Conservation (phyloP, 2,113 vertebrate species). For the Labeo rohita region DNA sequence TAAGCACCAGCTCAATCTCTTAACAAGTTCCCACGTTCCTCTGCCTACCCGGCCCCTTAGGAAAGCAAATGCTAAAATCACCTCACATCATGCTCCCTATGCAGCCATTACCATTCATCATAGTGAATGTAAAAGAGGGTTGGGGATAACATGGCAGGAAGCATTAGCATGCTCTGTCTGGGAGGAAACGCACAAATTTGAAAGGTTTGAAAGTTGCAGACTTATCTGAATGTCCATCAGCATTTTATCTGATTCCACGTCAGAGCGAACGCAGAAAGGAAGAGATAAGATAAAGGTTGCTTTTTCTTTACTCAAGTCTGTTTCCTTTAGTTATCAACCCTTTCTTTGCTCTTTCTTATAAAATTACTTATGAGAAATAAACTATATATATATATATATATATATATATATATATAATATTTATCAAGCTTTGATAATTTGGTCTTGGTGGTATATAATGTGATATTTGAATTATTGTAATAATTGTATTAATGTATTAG, state of each 20-base stretch:
- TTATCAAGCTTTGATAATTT: no score
- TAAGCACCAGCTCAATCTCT: conserved; percentile 42
- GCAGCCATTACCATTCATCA: conserved; percentile 27
- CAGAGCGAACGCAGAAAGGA: not conserved
- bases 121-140: conserved; percentile 13
- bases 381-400: no score
- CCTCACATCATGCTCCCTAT: conserved; percentile 8
- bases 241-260: not conserved
- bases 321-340: not conserved
- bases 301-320: not conserved
- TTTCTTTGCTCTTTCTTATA: not conserved
- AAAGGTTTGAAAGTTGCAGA: conserved; percentile 8
- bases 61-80: conserved; percentile 28
- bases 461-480: no score
- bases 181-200: not conserved
- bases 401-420: no score
- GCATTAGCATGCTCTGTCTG: conserved; percentile 1
- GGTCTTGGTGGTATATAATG: no score
- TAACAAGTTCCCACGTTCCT: conserved; percentile 43
- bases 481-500: no score
- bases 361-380: not conserved
- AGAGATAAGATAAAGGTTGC: conserved; percentile 3
- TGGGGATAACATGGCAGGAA: not conserved
- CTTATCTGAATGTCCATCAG: not conserved
- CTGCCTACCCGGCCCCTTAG: not conserved